Conservation (phyloP, 2,113 vertebrate species). For the Struthio camelus region DNA sequence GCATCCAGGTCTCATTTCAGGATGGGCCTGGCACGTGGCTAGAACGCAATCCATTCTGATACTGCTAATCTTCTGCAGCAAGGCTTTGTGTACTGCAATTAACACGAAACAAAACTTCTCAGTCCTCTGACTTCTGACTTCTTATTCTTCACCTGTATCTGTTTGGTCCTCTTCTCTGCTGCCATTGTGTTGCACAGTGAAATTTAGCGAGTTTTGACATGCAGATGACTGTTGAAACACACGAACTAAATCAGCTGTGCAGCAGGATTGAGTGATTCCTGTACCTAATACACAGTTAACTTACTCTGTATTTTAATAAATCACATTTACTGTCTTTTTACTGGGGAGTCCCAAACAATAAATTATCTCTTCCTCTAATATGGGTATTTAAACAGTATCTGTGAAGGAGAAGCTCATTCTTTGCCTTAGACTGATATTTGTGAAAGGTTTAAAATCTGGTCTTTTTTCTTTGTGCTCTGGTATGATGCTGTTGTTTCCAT, state of each 20-base stretch:
- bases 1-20: neutral
- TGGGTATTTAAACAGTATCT: neutral
- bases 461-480: neutral
- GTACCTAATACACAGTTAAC: neutral
- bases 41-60: neutral
- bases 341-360: neutral
- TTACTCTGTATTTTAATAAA: fast-evolving
- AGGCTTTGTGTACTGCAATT: neutral
- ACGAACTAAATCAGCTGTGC: neutral
- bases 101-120: neutral
- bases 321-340: neutral
- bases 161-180: neutral
- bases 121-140: neutral
- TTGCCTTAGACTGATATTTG: neutral
- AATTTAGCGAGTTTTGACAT: neutral
- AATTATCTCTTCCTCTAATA: neutral
- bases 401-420: neutral
- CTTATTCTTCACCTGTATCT: neutral
- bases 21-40: neutral
- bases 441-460: neutral
- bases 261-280: neutral
- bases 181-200: neutral
- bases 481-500: neutral
- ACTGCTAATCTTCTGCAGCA: neutral
- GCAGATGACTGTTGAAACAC: neutral